Evolutionary conservation across 1,140 invertebrate genomes (phyloP).

Genomic region (Neoseiulus cucumeris): DNA sequence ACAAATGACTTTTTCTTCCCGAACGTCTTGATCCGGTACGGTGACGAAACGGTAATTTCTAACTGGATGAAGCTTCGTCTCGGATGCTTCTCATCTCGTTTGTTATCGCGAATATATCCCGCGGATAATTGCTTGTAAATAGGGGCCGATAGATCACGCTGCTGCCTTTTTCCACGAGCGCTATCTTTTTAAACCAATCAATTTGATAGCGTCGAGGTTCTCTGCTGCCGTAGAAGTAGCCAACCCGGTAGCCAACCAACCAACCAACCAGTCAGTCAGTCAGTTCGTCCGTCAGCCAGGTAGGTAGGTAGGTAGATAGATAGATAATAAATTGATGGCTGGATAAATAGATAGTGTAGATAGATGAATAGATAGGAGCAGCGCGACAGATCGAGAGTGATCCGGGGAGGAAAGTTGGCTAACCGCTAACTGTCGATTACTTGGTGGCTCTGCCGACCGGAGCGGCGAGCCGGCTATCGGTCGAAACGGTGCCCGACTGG

Average conservation of each 20-base stretch:
- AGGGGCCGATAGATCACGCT: constrained; percentile 5
- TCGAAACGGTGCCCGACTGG: too few species aligned
- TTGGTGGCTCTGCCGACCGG: too few species aligned
- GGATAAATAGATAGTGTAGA: neutral
- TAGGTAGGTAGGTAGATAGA: neutral
- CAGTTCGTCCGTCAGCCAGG: neutral
- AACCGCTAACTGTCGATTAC: too few species aligned
- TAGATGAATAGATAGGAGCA: neutral
- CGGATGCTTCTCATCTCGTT: too few species aligned
- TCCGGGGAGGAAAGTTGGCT: too few species aligned
- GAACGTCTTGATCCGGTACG: too few species aligned
- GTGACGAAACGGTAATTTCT: too few species aligned
- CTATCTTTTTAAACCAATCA: constrained; percentile 8
- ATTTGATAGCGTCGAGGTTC: neutral
- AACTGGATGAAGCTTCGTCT: too few species aligned
- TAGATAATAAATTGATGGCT: neutral
- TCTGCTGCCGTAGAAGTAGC: neutral
- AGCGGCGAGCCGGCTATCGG: too few species aligned
- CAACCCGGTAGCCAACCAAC: neutral
- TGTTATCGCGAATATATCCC: too few species aligned
- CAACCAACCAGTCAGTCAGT: neutral
- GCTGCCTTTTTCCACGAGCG: neutral
- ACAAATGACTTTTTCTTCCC: too few species aligned
- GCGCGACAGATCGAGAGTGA: neutral
- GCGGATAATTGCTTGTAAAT: constrained; percentile 2